Evolutionary conservation across 2,888 invertebrate genomes (phyloP), one percentile per base, ranked within the genome.

Genomic region (Diarsia dahlii): DNA sequence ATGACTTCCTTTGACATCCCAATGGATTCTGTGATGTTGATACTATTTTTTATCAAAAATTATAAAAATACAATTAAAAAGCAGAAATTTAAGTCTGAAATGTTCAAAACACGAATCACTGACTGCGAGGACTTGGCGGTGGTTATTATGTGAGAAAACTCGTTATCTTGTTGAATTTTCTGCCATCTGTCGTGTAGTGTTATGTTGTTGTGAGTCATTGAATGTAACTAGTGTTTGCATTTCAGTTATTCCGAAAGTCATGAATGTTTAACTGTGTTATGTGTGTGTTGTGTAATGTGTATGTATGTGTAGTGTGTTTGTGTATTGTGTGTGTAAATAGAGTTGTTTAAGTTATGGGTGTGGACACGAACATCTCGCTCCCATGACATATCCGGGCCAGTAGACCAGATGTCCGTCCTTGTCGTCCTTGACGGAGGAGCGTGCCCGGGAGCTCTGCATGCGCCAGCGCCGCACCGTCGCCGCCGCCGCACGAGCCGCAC

Each of bases 341-440:
- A 90, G 88, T 90, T 91, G 89, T 91, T 94, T 92, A 94, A 95
- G 94, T 93, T 94, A 95, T 95, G 94, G 87, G 91, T 97, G 97
- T 98, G 98, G 98, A 98, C 98, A 99, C 99, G 98, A 98, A 99
- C 99, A 99, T 99, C 99, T 98, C 98, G 99, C 98, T 98, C 99
- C 99, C 97, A 99, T 99, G 97, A 99, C 98, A 98, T 99, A 99
- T 97, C 99, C 99, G 97, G 98, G 98, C 97, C 98, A 98, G 98
- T 99, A 99, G 97, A 99, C 98, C 97, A 99, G 99, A 97, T 99
- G 99, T 97, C 99, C 99, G 97, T 99, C 99, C 97, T 98, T 98
- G 97, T 99, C 99, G 97, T 99, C 99, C 98, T 99, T 99, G 97
- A 99, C 98, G 97, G 99, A 98, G 97, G 99, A 98, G 96, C 96